Conservation (phyloP, 1,140 invertebrate genomes). For the Mycetomoellerius zeteki region DNA sequence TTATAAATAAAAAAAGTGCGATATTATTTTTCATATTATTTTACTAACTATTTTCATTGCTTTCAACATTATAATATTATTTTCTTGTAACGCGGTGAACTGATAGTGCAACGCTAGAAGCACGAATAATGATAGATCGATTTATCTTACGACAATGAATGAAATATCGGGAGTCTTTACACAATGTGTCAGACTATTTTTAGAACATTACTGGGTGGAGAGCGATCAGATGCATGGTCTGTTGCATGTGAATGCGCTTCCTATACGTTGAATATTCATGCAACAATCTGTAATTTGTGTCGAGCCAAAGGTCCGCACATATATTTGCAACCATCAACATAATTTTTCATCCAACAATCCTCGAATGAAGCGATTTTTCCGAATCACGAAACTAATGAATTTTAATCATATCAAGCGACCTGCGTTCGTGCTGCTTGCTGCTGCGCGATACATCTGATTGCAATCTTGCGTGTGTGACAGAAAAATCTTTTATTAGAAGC, state of each 20-base stretch:
- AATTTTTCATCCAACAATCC: conserved; percentile 61
- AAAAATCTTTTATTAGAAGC: conserved; percentile 53
- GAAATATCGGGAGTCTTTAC: conserved; percentile 47
- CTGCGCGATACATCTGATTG: conserved; percentile 51
- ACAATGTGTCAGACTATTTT: conserved; percentile 39
- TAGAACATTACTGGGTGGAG: conserved; percentile 40
- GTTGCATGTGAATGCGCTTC: conserved; percentile 63
- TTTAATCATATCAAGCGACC: conserved; percentile 56
- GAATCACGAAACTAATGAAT: conserved; percentile 66
- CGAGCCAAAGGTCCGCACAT: conserved; percentile 59
- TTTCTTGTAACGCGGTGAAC: background rate
- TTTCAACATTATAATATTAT: background rate
- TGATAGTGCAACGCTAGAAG: background rate
- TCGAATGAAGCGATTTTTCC: conserved; percentile 58
- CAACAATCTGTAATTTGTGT: conserved; percentile 63
- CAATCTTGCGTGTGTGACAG: conserved; percentile 39
- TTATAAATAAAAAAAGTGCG: background rate
- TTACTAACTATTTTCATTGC: background rate
- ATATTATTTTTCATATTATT: no score
- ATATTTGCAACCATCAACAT: conserved; percentile 62
- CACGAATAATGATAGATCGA: conserved; percentile 45
- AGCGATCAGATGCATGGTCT: conserved; percentile 67
- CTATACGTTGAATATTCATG: conserved; percentile 68
- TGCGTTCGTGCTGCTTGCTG: conserved; percentile 23
- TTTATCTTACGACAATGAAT: conserved; percentile 60